Evolutionary conservation across 2,888 invertebrate genomes (phyloP).

Genomic region (Eurytoma californica): DNA sequence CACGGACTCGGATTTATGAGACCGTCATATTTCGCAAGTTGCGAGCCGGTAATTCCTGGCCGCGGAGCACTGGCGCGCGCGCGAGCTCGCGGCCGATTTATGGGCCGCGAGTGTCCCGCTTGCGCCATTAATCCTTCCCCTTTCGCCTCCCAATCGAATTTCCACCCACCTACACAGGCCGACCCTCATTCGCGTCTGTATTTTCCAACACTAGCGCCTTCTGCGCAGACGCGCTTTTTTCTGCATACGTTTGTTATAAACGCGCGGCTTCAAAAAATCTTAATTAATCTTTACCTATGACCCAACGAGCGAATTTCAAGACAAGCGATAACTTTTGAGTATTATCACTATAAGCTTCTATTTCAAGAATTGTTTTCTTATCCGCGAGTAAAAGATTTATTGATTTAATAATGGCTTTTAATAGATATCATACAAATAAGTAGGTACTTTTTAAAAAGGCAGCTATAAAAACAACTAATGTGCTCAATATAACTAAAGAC

Average conservation of each 20-base stretch:
- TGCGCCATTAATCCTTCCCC: constrained; percentile 75
- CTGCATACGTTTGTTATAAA: background rate
- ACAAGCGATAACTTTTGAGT: constrained; percentile 46
- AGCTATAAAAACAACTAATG: background rate
- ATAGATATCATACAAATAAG: no score
- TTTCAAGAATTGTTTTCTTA: no score
- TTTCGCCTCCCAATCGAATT: constrained; percentile 72
- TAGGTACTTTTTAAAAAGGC: background rate
- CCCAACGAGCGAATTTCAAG: background rate
- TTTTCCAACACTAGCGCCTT: background rate
- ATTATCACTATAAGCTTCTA: no score
- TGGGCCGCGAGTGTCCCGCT: constrained; percentile 77
- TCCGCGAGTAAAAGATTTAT: no score
- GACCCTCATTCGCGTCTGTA: constrained; percentile 6
- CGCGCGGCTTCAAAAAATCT: constrained; percentile 11
- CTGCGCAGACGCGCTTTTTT: background rate
- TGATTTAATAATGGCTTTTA: no score
- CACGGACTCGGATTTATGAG: constrained; percentile 77
- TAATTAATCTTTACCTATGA: constrained; percentile 8
- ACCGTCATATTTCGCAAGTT: constrained; percentile 79
- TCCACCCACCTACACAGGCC: constrained; percentile 64
- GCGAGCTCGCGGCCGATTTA: constrained; percentile 74
- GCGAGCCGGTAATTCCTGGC: constrained; percentile 79
- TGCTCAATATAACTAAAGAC: background rate
- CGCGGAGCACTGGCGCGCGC: constrained; percentile 62